Base-by-base conservation (phyloP, 2,113 vertebrate genomes). In the Terrapene triunguis region DNA sequence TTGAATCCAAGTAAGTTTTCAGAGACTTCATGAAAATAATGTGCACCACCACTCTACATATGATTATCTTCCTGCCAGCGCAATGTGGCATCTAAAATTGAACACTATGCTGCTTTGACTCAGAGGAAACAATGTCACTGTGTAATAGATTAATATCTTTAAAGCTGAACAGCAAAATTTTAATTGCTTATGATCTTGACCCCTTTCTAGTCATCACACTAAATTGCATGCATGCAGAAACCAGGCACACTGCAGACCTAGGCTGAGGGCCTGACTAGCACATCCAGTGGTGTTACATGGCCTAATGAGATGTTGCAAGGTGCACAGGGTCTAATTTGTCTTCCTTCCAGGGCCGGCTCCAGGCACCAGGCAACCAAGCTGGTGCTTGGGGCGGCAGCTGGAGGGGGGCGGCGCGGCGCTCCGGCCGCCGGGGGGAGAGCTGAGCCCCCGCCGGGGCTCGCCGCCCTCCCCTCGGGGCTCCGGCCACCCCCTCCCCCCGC, bases 1-100 rank as follows among this genome's bases (percentile, higher is more conserved):
- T 98, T 90, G 83, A 93, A 96, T 91, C 82, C 50, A 22, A 57
- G 42, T 10, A 88, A 92, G 69, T 93, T 94, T 92, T 91, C 62
- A 81, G 90, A 95, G 83, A 94, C 47, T 94, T 88, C 89, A 55
- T 3, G 8, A 50, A 97, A 96, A 62, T 83, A 57, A 95, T 80
- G 88, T 82, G 21, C 89, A 83, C 5, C 1, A 0, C 76, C 50
- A 80, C 69, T 89, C 82, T 91, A 35, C 83, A 80, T 76, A 85
- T 0, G 1, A 93, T 81, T 74, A 55, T 79, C 80, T 80, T 85
- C 88, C 85, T 96, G 92, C 92, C 89, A 96, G 89, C 21, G 48
- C 69, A 94, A 48, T 19, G 1, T 47, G 80, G 55, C 85, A 42
- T 82, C 88, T 84, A 55, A 89, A 62, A 97, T 82, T 90, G 92